Percentiles rank a stretch among this genome's conserved stretches.
Evolutionary conservation across 2,888 invertebrate genomes (phyloP).

Genomic region (Aquatica leii): DNA sequence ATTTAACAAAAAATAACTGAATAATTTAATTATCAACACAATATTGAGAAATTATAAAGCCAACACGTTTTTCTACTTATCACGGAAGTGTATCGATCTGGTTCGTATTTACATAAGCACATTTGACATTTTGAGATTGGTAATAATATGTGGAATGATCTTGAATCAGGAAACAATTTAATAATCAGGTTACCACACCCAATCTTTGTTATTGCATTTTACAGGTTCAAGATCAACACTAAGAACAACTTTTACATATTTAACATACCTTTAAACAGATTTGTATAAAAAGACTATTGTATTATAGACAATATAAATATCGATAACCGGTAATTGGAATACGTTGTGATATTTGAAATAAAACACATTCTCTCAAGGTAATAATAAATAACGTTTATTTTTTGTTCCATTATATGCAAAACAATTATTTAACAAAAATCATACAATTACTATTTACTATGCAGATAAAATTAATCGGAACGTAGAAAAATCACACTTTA

Average conservation of each 20-base stretch:
- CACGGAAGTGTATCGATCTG: slow-evolving; percentile 1
- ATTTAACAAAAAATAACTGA: too few species aligned
- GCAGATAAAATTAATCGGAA: slow-evolving; percentile 13
- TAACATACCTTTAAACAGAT: not conserved
- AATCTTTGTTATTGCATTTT: not conserved
- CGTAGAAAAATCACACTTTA: slow-evolving; percentile 55
- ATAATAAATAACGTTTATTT: slow-evolving; percentile 9
- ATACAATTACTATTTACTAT: slow-evolving; percentile 6
- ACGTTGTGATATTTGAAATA: not conserved
- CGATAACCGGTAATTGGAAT: too few species aligned
- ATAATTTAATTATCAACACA: too few species aligned
- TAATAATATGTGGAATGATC: slow-evolving; percentile 12
- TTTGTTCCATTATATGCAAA: not conserved
- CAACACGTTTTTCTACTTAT: too few species aligned
- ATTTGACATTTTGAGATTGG: slow-evolving; percentile 41
- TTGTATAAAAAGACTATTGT: too few species aligned
- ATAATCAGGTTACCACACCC: slow-evolving; percentile 7
- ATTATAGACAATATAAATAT: too few species aligned
- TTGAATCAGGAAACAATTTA: slow-evolving; percentile 5
- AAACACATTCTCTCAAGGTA: slow-evolving; percentile 4
- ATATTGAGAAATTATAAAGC: too few species aligned
- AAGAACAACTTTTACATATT: slow-evolving; percentile 10
- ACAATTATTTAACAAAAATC: slow-evolving; percentile 5
- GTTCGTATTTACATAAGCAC: slow-evolving; percentile 25
- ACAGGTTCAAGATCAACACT: slow-evolving; percentile 3